Evolutionary conservation across 2,888 invertebrate genomes (phyloP), one percentile per base, ranked within the genome.

Genomic region (Eupelmus urozonus): DNA sequence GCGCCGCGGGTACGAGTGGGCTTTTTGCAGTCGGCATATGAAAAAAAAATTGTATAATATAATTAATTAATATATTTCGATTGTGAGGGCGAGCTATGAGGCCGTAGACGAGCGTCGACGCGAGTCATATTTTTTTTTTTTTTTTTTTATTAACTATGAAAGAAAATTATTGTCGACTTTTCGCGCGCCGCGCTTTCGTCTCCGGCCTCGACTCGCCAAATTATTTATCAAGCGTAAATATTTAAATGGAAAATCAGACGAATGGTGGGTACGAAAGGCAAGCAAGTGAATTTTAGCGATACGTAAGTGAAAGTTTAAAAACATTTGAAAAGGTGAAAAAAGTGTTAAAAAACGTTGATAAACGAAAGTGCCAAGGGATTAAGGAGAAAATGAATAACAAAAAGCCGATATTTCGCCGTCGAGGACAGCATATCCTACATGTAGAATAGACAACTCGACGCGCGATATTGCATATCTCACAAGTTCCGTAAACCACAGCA

Each of bases 61-160:
- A 89, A 87, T 87, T n/a, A n/a, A n/a, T n/a, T 89, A 89, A 88
- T 89, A 89, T 89, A 89, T 89, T 88, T 87, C 85, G 85, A 86
- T 78, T n/a, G 82, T 84, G 82, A 83, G 84, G 87, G 83, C 57
- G 84, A 42, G 83, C 82, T 83, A 80, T 80, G 81, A 83, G 81
- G 81, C 82, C 82, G 83, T 76, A 78, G 81, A 81, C 79, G 81
- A 79, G 70, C 72, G 79, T 74, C 59, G 59, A n/a, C 75, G 57
- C 81, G 74, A 51, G 67, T 71, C 60, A 79, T 85, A 83, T n/a
- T 51, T 53, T 9, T n/a, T n/a, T n/a, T n/a, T 9, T 34, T 34
- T 84, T 85, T 88, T 87, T 88, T 88, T 88, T 88, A 89, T 88
- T 88, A 71, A 70, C 25, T 70, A 4, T n/a, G n/a, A n/a, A n/a